phyloP scores from a whole-genome alignment of 2,797 vertebrate genomes.

The Leucoraja ocellata region DNA sequence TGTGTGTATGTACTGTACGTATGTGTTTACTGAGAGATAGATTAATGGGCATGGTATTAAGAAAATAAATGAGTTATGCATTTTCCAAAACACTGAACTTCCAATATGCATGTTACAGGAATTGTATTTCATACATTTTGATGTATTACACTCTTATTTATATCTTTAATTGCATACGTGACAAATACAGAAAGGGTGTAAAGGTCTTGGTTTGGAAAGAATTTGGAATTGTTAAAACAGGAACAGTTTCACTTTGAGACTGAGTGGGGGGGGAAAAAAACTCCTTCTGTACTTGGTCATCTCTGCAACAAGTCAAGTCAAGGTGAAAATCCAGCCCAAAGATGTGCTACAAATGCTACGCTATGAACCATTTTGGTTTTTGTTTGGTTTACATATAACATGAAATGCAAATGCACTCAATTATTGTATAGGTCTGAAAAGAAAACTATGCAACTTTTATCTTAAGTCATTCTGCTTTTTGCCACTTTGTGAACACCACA shows the following conservation, averaged over 20 bases:
- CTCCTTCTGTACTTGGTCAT: constrained; percentile 27
- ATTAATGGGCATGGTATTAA: not conserved
- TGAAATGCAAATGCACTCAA: constrained; percentile 53
- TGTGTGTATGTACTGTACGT: not conserved
- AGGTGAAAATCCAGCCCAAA: constrained; percentile 43
- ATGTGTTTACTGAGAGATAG: constrained; percentile 3
- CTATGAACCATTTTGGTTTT: constrained; percentile 47
- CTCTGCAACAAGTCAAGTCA: constrained; percentile 6
- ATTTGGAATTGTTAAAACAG: not conserved
- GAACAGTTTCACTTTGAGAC: not conserved
- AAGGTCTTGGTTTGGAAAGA: constrained; percentile 17
- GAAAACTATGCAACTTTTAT: constrained; percentile 59
- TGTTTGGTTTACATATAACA: constrained; percentile 55
- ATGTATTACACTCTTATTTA: constrained; percentile 32
- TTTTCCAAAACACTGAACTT: constrained; percentile 38
- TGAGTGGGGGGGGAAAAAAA: not conserved
- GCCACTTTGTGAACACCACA: constrained; percentile 48
- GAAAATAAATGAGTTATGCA: constrained; percentile 19
- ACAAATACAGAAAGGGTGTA: constrained; percentile 10
- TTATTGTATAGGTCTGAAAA: constrained; percentile 54
- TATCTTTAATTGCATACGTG: constrained; percentile 27
- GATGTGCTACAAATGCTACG: constrained; percentile 46
- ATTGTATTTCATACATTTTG: constrained; percentile 24
- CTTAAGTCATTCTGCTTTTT: constrained; percentile 61
- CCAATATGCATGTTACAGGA: constrained; percentile 35